Evolutionary conservation across 2,797 vertebrate species (phyloP).

Genomic region (Rallus crepitans): DNA sequence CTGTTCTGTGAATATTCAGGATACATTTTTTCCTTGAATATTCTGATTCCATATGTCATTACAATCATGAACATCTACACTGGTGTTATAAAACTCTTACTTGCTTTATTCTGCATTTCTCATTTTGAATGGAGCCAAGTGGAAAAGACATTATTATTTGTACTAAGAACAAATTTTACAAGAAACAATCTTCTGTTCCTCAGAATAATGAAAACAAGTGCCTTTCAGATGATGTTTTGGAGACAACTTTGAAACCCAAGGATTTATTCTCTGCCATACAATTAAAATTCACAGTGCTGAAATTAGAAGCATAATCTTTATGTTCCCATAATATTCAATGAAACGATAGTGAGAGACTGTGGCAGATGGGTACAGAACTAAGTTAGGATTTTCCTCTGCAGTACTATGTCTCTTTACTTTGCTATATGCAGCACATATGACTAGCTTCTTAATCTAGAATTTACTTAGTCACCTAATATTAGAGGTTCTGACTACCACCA

Average conservation of each 20-base stretch:
- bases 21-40: background rate
- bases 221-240: background rate
- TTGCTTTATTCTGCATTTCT: background rate
- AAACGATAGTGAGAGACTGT: background rate
- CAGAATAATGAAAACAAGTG: background rate
- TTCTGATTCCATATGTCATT: background rate
- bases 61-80: background rate
- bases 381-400: background rate
- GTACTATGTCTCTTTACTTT: background rate
- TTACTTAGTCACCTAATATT: background rate
- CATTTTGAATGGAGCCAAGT: background rate
- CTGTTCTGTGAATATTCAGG: background rate
- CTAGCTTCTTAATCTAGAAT: background rate
- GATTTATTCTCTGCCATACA: background rate
- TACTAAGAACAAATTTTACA: background rate
- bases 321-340: background rate
- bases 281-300: background rate
- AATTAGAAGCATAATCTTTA: background rate
- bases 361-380: background rate
- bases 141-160: background rate
- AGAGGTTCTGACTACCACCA: background rate
- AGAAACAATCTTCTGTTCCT: background rate
- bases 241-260: background rate
- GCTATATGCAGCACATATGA: background rate
- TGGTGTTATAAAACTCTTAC: background rate